phyloP scores from a whole-genome alignment of 1,140 invertebrate genomes.

The Phenacoccus solenopsis region DNA sequence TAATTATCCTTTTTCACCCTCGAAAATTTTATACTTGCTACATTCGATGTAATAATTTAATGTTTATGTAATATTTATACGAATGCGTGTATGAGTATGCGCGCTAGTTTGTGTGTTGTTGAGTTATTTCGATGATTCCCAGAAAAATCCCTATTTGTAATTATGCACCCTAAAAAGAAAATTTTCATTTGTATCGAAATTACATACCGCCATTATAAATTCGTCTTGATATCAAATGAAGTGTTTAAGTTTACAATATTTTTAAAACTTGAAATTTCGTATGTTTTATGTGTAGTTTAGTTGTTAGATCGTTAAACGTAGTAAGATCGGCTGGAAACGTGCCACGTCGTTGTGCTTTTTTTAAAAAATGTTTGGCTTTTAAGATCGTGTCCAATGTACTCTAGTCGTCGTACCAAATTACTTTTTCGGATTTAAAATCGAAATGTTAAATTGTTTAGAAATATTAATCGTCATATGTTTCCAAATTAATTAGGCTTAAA shows the following conservation, averaged over 20 bases:
- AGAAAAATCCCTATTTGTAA: background rate
- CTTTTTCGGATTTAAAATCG: background rate
- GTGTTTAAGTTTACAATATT: too few species aligned
- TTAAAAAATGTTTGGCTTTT: background rate
- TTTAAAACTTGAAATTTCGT: too few species aligned
- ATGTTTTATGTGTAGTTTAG: background rate
- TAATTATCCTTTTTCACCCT: background rate
- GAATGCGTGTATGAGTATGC: background rate
- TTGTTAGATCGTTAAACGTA: background rate
- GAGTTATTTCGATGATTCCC: background rate
- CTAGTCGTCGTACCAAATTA: background rate
- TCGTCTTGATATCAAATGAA: background rate
- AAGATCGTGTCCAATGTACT: background rate
- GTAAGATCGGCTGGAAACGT: background rate
- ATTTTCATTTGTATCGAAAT: background rate
- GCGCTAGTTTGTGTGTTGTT: background rate
- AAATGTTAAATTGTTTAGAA: too few species aligned
- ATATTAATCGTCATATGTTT: too few species aligned
- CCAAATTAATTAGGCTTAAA: too few species aligned
- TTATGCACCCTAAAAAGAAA: background rate
- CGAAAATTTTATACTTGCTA: background rate
- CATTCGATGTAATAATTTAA: background rate
- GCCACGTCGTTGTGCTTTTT: background rate
- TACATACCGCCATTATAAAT: background rate
- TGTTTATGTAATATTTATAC: background rate